Conservation (phyloP, 2,888 invertebrate species). For the Aquatica leii region DNA sequence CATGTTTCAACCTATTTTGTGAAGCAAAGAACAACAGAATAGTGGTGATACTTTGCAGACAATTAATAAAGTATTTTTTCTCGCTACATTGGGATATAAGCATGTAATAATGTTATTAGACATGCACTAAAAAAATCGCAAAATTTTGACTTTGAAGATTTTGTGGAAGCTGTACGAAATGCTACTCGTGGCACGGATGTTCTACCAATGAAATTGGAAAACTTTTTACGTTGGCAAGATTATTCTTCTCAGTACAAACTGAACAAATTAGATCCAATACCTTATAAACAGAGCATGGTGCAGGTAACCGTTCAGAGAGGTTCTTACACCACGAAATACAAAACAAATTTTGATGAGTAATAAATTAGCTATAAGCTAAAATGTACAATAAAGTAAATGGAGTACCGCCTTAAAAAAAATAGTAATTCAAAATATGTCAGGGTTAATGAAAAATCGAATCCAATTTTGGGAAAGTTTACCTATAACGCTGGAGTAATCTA, state of each 20-base stretch:
- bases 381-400: conserved; percentile 4
- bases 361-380: background rate
- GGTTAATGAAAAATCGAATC: conserved; percentile 4
- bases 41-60: conserved; percentile 4
- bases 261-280: background rate
- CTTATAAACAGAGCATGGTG: background rate
- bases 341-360: too few species aligned
- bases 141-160: conserved; percentile 6
- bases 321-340: too few species aligned
- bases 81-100: conserved; percentile 10
- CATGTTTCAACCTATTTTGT: conserved; percentile 1
- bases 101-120: background rate
- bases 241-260: too few species aligned
- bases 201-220: conserved; percentile 2
- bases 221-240: background rate
- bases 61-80: conserved; percentile 11
- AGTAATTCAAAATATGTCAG: conserved; percentile 3
- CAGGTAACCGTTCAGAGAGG: too few species aligned
- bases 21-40: conserved; percentile 10
- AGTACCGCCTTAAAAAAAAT: background rate
- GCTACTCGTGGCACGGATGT: conserved; percentile 3
- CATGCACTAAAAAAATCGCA: too few species aligned
- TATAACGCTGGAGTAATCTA: background rate
- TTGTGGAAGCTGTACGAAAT: conserved; percentile 1
- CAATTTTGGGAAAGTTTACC: conserved; percentile 6